Evolutionary conservation across 2,797 vertebrate species (phyloP).

Genomic region (Lycodopsis pacificus): DNA sequence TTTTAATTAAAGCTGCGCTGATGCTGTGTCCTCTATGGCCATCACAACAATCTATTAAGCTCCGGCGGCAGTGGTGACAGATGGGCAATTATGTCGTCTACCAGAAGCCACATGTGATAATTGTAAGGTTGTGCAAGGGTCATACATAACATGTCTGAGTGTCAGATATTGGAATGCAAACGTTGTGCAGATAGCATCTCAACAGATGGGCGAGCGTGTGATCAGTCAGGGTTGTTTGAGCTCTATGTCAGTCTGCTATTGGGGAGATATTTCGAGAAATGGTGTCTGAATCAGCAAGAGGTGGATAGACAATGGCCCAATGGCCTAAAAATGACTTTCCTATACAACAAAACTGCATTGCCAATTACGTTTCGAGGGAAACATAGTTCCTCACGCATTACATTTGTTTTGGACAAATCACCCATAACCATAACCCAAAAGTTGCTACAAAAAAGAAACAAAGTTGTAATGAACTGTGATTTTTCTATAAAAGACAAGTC

Average conservation of each 20-base stretch:
- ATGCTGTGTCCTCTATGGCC: conserved; percentile 5
- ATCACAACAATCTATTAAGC: conserved; percentile 18
- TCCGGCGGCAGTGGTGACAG: conserved; percentile 17
- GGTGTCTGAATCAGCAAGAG: background rate
- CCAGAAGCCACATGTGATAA: conserved; percentile 27
- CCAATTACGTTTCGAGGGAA: too few species aligned
- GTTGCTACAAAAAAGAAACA: background rate
- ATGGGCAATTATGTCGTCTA: conserved; percentile 18
- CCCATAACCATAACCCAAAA: too few species aligned
- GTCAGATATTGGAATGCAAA: conserved; percentile 19
- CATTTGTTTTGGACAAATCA: too few species aligned
- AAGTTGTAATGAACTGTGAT: background rate
- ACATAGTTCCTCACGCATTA: too few species aligned
- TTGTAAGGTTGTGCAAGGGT: conserved; percentile 13
- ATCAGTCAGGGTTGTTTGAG: conserved; percentile 11
- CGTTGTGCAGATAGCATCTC: conserved; percentile 1
- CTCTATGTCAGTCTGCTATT: background rate
- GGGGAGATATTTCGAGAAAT: background rate
- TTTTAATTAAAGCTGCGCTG: conserved; percentile 28
- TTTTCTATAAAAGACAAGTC: background rate
- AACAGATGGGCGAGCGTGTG: conserved; percentile 13
- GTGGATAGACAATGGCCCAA: background rate
- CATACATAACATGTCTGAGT: conserved; percentile 24
- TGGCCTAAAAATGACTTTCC: background rate
- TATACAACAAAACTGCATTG: too few species aligned